Evolutionary conservation across 2,113 vertebrate species (phyloP), one percentile per base, ranked within the genome.

Genomic region (Platycercus adscitus): DNA sequence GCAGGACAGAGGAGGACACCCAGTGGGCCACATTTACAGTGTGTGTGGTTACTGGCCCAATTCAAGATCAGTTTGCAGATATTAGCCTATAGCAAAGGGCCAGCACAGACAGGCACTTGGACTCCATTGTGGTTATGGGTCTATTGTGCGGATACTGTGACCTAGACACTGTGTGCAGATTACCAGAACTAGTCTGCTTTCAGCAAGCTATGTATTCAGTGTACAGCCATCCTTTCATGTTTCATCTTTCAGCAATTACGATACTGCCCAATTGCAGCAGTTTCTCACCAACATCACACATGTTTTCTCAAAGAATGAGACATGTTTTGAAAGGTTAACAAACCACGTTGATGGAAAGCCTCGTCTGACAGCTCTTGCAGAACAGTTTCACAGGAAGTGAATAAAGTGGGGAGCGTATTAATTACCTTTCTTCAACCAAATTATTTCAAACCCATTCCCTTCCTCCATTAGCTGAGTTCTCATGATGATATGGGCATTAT

Each of bases 291-390:
- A 14, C 75, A 41, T 86, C 68, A 65, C 18, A 53, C 37, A 31
- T 94, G 31, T 20, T 89, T 84, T 87, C 77, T 70, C 69, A 86
- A 68, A 71, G 56, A 29, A 60, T 46, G 68, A 93, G 52, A 39
- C 35, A 35, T 17, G 58, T 81, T 76, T 63, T 89, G 80, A 76
- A 91, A 76, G 68, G 14, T 37, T 70, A 88, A 61, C 23, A 68
- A 86, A 65, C 17, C 35, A 52, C 0, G 0, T 3, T 58, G n/a
- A 31, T 69, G 31, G 65, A 89, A 92, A 91, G 46, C 49, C 44
- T 76, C 53, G 81, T 66, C 78, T 92, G 87, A 89, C 75, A 91
- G 44, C 61, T 79, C 73, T 88, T 85, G 66, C 84, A 37, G 91
- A 87, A 43, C 28, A 81, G 35, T 69, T 70, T 75, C 55, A 44